phyloP scores from a whole-genome alignment of 2,888 invertebrate genomes.

The Drepanosiphum platanoidis region DNA sequence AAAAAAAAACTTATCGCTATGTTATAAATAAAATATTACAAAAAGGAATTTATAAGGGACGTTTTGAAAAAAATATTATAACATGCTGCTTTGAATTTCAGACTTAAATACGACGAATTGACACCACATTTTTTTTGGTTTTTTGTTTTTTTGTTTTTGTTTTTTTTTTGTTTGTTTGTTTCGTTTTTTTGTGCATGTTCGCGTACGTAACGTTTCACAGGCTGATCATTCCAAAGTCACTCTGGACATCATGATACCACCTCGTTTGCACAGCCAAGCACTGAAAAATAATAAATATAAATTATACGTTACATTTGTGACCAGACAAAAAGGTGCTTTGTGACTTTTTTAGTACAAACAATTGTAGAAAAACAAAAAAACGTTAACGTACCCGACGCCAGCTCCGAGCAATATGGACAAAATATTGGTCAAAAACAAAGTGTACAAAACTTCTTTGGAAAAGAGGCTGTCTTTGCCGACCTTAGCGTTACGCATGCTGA shows the following conservation, averaged over 20 bases:
- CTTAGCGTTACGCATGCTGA: conserved; percentile 78
- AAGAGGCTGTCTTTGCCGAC: conserved; percentile 84
- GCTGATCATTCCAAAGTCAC: conserved; percentile 44
- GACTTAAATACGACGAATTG: conserved; percentile 56
- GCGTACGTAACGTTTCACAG: neutral
- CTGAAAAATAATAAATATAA: conserved; percentile 27
- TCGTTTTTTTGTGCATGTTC: no score
- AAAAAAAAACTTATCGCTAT: conserved; percentile 38
- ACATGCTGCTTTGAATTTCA: conserved; percentile 45
- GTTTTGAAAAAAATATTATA: conserved; percentile 42
- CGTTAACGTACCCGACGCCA: conserved; percentile 81
- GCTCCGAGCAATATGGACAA: conserved; percentile 89
- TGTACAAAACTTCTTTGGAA: conserved; percentile 88
- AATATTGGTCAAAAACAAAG: conserved; percentile 89
- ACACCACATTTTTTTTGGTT: conserved; percentile 9
- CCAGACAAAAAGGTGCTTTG: neutral
- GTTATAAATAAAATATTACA: conserved; percentile 45
- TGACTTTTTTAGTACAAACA: no score
- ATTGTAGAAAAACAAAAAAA: conserved; percentile 2
- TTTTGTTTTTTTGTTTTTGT: neutral
- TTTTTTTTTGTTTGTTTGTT: conserved; percentile 24
- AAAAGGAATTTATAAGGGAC: conserved; percentile 51
- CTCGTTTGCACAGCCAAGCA: conserved; percentile 52
- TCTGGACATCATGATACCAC: conserved; percentile 57
- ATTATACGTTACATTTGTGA: neutral